Base-by-base conservation (phyloP, 2,113 vertebrate genomes). In the Pelusios castaneus region DNA sequence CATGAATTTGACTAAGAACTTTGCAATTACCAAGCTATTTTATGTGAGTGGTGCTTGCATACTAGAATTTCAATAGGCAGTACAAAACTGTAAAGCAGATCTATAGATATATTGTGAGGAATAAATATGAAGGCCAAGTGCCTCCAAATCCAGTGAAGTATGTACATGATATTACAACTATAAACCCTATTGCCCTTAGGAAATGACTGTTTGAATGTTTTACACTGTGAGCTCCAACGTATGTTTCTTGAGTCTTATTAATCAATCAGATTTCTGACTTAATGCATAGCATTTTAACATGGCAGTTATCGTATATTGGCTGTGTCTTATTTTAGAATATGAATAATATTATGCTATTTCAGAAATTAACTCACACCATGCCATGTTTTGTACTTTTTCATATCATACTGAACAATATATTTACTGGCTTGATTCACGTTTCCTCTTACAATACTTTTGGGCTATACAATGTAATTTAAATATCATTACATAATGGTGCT, bases 151-250 rank as follows among this genome's bases (percentile, higher is more conserved):
- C 79, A 49, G 31, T 87, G 56, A 91, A 91, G 77, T 56, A 43
- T 70, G 34, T 80, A 91, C 2, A 0, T 9, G 55, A 87, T 77
- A 38, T 0, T 0, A 56, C 73, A 84, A 90, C 55, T 87, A 77
- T 3, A 85, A 25, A 45, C 73, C 47, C 52, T 25, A 88, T 22
- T 82, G 41, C 0, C 0, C n/a, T 81, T 83, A 80, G 85, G 73
- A 86, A 95, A 81, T 8, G 54, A 75, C 80, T 84, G 82, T 82
- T 94, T 89, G 43, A 84, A 87, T 92, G 38, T 70, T 86, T 86
- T 86, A 49, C 63, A 82, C 70, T 82, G 41, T 94, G 93, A 94
- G 82, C 67, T 94, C 87, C 85, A 89, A 56, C 25, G 60, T 92
- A 77, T 82, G 75, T 6, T 8, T 84, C 73, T 87, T 78, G 87